Evolutionary conservation across 2,888 invertebrate genomes (phyloP), one percentile per base, ranked within the genome.

Genomic region (Lasioglossum morio): DNA sequence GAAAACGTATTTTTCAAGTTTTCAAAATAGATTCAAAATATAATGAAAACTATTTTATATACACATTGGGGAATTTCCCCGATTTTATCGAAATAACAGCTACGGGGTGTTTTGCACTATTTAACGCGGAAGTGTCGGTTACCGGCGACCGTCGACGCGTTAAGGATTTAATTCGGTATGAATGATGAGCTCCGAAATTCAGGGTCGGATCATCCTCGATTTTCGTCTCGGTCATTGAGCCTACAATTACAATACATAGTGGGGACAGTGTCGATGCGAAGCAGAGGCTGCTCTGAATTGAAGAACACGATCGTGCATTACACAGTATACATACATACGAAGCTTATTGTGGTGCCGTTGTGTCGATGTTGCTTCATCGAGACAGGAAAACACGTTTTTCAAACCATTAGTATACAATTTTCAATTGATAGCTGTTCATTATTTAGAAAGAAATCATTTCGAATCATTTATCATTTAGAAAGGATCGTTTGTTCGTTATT

Each of bases 201-300:
- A 69, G 69, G 69, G 69, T 69, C 37, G 37, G 23, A 23, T 23
- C 69, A 69, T 37, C 69, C 69, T 69, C 77, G 34, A 66, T 46
- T 66, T 69, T 69, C 69, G 69, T 37, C 37, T 34, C 69, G 69
- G 69, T 69, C 69, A 37, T 69, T 69, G 69, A 69, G 69, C 69
- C 19, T 66, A 40, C 69, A 69, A 69, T 69, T 69, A 37, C 34
- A 69, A 23, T 34, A 69, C 53, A 53, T 3, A 53, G 69, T 37
- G 69, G 69, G 69, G 37, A 69, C 69, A 69, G n/a, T 23, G 37
- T 4, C 23, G 23, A 23, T 4, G 37, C 16, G 37, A 37, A 19
- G 69, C 34, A 69, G 34, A 37, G 34, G 34, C 23, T 23, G 14
- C 60, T 37, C 37, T 69, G 69, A 69, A 40, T 69, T 69, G 69